Percentiles rank a stretch among this genome's conserved stretches.
Evolutionary conservation across 2,888 invertebrate genomes (phyloP).

Genomic region (Empis livida): DNA sequence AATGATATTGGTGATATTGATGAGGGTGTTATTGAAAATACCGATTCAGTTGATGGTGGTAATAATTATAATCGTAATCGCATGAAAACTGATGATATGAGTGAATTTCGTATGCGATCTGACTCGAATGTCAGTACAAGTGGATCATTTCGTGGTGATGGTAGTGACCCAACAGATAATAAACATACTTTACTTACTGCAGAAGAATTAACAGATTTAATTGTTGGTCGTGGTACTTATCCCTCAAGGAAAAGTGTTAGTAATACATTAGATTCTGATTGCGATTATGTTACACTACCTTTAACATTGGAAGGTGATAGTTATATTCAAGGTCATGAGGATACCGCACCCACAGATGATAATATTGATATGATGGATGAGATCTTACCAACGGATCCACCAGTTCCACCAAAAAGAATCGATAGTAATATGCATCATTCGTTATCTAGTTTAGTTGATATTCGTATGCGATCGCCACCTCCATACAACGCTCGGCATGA

Average conservation of each 20-base stretch:
- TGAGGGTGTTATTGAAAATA: conserved; percentile 27
- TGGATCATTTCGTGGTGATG: conserved; percentile 72
- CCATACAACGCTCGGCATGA: conserved; percentile 53
- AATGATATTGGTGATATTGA: conserved; percentile 40
- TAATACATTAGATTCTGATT: conserved; percentile 75
- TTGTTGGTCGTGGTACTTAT: conserved; percentile 67
- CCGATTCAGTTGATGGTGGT: conserved; percentile 45
- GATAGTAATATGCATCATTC: conserved; percentile 44
- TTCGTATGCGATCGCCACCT: conserved; percentile 43
- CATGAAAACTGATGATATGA: conserved; percentile 39
- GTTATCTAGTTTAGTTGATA: conserved; percentile 37
- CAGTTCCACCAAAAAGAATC: conserved; percentile 55
- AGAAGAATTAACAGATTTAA: conserved; percentile 69
- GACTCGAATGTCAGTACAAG: conserved; percentile 70
- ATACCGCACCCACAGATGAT: conserved; percentile 46
- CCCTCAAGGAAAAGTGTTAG: conserved; percentile 68
- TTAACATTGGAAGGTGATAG: conserved; percentile 43
- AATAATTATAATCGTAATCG: conserved; percentile 19
- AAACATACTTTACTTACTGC: conserved; percentile 65
- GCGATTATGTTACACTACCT: conserved; percentile 75
- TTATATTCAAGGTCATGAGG: conserved; percentile 45
- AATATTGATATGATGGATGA: conserved; percentile 37
- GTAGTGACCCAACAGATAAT: conserved; percentile 75
- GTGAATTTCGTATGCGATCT: conserved; percentile 49
- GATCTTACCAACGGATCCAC: conserved; percentile 40